Base-by-base conservation (phyloP, 2,113 vertebrate genomes). In the Chrysemys picta region DNA sequence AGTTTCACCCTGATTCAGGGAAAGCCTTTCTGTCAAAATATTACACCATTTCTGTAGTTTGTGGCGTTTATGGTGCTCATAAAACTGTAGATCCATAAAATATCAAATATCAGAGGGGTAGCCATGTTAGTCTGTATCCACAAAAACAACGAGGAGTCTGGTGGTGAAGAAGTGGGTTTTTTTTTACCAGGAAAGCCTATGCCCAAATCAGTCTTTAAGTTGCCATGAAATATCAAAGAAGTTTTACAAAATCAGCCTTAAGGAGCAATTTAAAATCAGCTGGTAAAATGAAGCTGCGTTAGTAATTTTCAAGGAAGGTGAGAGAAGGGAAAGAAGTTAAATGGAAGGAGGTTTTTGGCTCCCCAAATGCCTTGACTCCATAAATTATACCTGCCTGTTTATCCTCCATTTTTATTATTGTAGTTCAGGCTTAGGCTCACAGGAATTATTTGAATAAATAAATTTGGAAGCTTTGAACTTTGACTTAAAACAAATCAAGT, bases 61-160 rank as follows among this genome's bases (percentile, higher is more conserved):
- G 53, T 96, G 88, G 8, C 84, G 86, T 94, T 92, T 97, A 97
- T 8, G 16, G 10, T 25, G 57, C 85, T 96, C 89, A 89, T 87
- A 96, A 98, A 97, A 84, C 62, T 94, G 4, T 75, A 94, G 47
- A 49, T 86, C 62, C 27, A 96, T 78, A 96, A 97, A 97, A 96
- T 93, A 93, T 83, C n/a, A 91, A 94, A 21, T 54, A 22, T 54
- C 53, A 54, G 53, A 54, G 53, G 19, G 53, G 19, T 8, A 54
- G 53, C 53, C 53, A 54, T 54, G 53, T 54, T 54, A 21, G 53
- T 54, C 53, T 53, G 6, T 53, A 53, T 53, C 53, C 53, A 53
- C 53, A 53, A 53, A 53, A 53, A 53, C 17, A 53, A 53, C 17
- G 19, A 53, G 53, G 53, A 53, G 19, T 53, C 53, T 1, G 2